Base-by-base conservation (phyloP, 2,888 invertebrate species). In the Pomacea canaliculata region DNA sequence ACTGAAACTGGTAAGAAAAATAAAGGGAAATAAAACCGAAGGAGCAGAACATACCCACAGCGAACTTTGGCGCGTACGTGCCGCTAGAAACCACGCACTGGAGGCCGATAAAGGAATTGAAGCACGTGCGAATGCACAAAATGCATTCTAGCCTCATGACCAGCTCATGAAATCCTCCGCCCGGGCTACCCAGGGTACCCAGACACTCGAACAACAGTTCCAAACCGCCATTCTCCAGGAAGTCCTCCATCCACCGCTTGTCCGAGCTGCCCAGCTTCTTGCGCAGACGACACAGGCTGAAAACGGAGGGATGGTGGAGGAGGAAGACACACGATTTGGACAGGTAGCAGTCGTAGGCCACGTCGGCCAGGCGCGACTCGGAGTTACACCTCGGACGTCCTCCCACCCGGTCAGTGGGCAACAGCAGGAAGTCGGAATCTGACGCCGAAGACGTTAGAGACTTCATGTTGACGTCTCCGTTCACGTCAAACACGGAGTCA, bases 11-110 rank as follows among this genome's bases (percentile, higher is more conserved):
- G n/a, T n/a, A 60, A n/a, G n/a, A 18, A 60, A 60, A 60, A 18
- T 5, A n/a, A 18, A 60, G n/a, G 60, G 60, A 4, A 60, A 65
- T 37, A 4, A 68, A 27, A 66, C 13, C 62, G 19, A 56, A 18
- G 19, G 13, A 48, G 13, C 71, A 18, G 27, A 56, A 70, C 67
- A 79, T 84, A 94, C 93, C 93, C 89, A 95, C 94, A 75, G 96
- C 96, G 89, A 97, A 94, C 92, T 97, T 97, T 86, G 94, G 94
- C 85, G 96, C 95, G 92, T 97, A 97, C 92, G 97, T 96, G 83
- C 95, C 95, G 92, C 96, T 96, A 16, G 96, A 96, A 85, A 97
- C 96, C 90, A 97, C 96, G 92, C 96, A 97, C 93, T 97, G 96
- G 91, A 97, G 93, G 86, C 97, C 97, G 91, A 96, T 95, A 87